These are phyloP conservation scores for Tyrannus savana DNA, from an alignment of 2,113 vertebrate species.

Conservation along the genomic window DNA sequence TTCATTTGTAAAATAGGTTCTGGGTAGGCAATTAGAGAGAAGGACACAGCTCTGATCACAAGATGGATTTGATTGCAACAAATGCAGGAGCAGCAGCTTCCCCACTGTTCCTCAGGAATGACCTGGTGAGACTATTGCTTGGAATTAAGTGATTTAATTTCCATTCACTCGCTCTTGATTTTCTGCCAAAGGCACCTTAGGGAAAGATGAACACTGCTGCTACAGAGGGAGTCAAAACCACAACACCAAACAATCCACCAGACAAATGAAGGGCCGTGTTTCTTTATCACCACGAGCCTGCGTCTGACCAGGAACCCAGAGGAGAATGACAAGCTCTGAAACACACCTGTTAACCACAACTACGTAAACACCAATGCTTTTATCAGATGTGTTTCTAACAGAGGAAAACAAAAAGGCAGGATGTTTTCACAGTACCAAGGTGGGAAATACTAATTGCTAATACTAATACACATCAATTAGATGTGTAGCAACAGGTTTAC, in stretches of 20 bases:
- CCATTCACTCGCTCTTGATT: neutral
- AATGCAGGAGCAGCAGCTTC: neutral
- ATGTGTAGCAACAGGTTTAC: neutral
- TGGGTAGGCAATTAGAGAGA: neutral
- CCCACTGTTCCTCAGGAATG: neutral
- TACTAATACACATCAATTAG: neutral
- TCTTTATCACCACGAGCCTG: neutral
- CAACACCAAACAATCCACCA: neutral
- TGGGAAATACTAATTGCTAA: neutral
- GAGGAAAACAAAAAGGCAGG: neutral
- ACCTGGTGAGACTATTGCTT: neutral
- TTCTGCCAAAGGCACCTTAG: neutral
- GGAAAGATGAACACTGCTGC: neutral
- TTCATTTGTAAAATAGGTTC: neutral
- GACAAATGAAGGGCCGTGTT: neutral
- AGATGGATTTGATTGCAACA: neutral
- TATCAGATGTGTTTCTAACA: neutral
- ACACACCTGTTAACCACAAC: neutral
- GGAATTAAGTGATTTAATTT: neutral
- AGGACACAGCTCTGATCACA: neutral
- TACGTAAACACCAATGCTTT: neutral
- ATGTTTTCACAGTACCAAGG: neutral
- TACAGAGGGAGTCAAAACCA: neutral
- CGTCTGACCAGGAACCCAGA: neutral
- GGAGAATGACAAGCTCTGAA: neutral